Conservation (phyloP, 53 echinoderm and acorn worm species). For the Holothuria leucospilota region DNA sequence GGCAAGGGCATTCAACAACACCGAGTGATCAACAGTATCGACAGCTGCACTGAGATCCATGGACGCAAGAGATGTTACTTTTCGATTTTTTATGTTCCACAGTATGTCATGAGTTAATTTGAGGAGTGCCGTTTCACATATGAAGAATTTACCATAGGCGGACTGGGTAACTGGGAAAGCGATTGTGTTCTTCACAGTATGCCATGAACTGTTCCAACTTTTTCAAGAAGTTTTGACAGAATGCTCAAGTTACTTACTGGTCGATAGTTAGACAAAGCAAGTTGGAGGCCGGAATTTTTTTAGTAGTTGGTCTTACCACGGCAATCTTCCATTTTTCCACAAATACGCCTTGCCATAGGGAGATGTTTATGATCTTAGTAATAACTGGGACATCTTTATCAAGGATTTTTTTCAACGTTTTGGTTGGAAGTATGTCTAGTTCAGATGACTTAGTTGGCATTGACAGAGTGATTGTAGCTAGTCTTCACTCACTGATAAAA, state of each 20-base stretch:
- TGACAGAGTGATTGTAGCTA: not conserved
- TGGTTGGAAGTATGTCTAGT: no score
- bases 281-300: not conserved
- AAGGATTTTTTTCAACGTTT: not conserved
- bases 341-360: not conserved
- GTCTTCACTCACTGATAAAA: not conserved
- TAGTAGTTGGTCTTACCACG: no score
- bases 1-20: no score
- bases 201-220: conserved; percentile 15
- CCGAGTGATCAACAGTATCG: no score
- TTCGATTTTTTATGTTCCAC: no score
- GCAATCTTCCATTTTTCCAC: no score
- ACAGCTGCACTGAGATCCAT: no score
- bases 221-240: not conserved
- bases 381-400: not conserved
- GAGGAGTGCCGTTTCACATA: conserved; percentile 9
- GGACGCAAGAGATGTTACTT: no score
- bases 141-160: conserved; percentile 15
- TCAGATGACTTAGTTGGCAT: not conserved
- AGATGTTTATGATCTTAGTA: not conserved
- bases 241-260: not conserved
- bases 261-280: not conserved
- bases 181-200: conserved; percentile 6
- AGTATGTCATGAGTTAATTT: no score
- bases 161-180: not conserved